Base-by-base conservation (phyloP, 2,797 vertebrate genomes). In the Buceros bicornis region DNA sequence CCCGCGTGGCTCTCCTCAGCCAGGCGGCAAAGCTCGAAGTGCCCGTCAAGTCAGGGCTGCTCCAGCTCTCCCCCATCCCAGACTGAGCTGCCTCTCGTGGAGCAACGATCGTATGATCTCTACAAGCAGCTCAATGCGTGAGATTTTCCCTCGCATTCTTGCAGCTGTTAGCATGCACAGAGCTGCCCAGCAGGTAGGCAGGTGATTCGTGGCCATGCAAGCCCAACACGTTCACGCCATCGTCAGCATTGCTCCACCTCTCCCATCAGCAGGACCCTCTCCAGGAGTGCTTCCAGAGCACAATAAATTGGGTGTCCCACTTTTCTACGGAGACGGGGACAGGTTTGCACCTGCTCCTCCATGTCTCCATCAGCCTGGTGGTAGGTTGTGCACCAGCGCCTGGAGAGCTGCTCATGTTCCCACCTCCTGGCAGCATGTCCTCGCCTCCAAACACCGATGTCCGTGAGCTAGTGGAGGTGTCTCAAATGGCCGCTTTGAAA, bases 1-100 rank as follows among this genome's bases (percentile, higher is more conserved):
- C 0, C 33, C 2, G 0, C 0, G 0, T 16, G 25, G 35, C 13
- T 21, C 9, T 48, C 40, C 13, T 15, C 33, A 10, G 25, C n/a
- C 16, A 4, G 24, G 24, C 0, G 0, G 14, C 15, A 3, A 80
- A 35, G 15, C 60, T 50, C 6, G 0, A 8, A 1, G 2, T 0
- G 1, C 51, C 7, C 1, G 0, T 25, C 18, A 0, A 1, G 0
- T 9, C 2, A 1, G 19, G 35, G 35, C 17, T n/a, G 25, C 16
- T 70, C 17, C 33, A 6, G 22, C 22, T 37, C 9, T 67, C 6
- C 42, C 26, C 10, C 1, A 1, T 9, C 40, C 61, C 48, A 35
- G 54, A 40, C 2, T 2, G 26, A 48, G 47, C 26, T 22, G 45
- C 17, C 31, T 25, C 14, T 66, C 6, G 0, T 10, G 8, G 33